Conservation (phyloP, 2,113 vertebrate genomes). For the Phoxinus phoxinus region DNA sequence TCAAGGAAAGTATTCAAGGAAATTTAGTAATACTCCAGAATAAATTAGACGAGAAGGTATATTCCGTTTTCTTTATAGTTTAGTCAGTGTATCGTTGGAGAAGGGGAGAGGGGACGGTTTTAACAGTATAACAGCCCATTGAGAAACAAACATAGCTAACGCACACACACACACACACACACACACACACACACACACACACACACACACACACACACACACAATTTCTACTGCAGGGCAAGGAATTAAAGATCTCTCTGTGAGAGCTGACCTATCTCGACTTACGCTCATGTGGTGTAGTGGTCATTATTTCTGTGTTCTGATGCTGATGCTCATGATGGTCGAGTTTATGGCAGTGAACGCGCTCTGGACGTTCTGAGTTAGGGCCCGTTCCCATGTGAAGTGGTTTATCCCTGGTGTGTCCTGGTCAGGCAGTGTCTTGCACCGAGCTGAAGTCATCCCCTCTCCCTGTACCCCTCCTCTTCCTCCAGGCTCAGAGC, state of each 20-base stretch:
- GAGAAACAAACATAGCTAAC: constrained; percentile 72
- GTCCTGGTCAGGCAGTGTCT: constrained; percentile 75
- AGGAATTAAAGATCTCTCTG: constrained; percentile 25
- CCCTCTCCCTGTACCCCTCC: constrained; percentile 65
- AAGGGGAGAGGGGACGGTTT: constrained; percentile 72
- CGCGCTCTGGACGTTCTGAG: constrained; percentile 38
- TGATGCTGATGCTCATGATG: constrained; percentile 40
- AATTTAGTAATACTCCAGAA: constrained; percentile 70
- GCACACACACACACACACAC: constrained; percentile 41
- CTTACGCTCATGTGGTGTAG: constrained; percentile 35
- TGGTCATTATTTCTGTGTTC: constrained; percentile 46
- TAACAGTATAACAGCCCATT: constrained; percentile 76
- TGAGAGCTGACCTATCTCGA: constrained; percentile 17
- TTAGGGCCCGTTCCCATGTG: constrained; percentile 65
- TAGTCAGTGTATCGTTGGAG: constrained; percentile 79
- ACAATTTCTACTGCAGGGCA: constrained; percentile 39
- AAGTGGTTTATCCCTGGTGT: constrained; percentile 74
- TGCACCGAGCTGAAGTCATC: constrained; percentile 70
- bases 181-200: not conserved
- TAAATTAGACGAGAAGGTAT: constrained; percentile 72
- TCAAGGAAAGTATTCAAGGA: constrained; percentile 65
- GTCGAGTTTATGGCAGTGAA: constrained; percentile 45
- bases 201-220: too few species aligned
- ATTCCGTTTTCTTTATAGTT: constrained; percentile 64
- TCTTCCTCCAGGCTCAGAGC: constrained; percentile 71